Conservation (phyloP, 2,113 vertebrate species). For the Gasterosteus nipponicus region DNA sequence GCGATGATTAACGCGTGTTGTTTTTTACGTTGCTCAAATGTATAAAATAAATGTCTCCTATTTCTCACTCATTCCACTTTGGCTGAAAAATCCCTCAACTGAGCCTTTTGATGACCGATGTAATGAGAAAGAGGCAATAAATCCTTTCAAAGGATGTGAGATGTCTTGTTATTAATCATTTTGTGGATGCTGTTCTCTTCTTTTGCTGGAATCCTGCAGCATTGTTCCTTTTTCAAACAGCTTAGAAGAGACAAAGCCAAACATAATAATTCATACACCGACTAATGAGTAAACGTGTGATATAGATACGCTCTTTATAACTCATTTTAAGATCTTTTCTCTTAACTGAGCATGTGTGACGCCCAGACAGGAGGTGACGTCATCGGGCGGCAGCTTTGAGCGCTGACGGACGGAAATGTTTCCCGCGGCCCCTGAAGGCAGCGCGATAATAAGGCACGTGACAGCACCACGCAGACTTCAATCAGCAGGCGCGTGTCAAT, state of each 20-base stretch:
- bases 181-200: background rate
- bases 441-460: background rate
- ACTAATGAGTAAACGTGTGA: too few relatives aligned
- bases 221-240: background rate
- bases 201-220: background rate
- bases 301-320: too few relatives aligned
- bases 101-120: conserved; percentile 64
- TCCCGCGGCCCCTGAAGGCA: background rate
- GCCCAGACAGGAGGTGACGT: conserved; percentile 1
- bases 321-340: too few relatives aligned
- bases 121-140: conserved; percentile 67
- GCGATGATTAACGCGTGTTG: conserved; percentile 31
- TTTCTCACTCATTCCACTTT: conserved; percentile 53
- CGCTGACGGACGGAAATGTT: conserved; percentile 47
- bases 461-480: background rate
- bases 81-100: conserved; percentile 57
- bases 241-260: too few relatives aligned
- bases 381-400: conserved; percentile 34
- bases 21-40: conserved; percentile 60
- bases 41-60: conserved; percentile 35
- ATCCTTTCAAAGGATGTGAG: conserved; percentile 48
- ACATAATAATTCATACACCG: too few relatives aligned
- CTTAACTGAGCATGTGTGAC: too few relatives aligned
- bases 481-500: background rate
- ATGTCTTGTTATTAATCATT: background rate